Evolutionary conservation across 2,113 vertebrate genomes (phyloP).

Genomic region (Opisthocomus hoazin): DNA sequence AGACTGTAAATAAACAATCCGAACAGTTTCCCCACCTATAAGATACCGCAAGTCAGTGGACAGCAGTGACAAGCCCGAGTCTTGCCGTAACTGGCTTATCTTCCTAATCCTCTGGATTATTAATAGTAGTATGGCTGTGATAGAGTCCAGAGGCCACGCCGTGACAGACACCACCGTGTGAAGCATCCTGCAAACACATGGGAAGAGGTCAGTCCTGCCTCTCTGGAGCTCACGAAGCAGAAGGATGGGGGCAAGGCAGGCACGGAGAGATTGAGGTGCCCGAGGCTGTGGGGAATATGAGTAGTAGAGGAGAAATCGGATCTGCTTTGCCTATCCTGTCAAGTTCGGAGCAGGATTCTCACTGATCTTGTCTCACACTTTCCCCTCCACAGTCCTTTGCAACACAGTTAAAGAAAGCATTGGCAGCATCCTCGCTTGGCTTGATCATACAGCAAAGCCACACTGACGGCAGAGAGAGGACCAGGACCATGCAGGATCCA

Average conservation of each 20-base stretch:
- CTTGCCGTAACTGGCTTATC: conserved; percentile 17
- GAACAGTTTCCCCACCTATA: background rate
- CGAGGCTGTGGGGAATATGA: fast-evolving
- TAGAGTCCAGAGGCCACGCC: conserved; percentile 26
- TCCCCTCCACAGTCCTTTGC: background rate
- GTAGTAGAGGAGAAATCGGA: background rate
- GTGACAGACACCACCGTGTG: background rate
- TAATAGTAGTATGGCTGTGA: conserved; percentile 54
- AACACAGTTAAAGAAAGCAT: fast-evolving
- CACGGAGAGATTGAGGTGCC: background rate
- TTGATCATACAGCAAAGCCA: background rate
- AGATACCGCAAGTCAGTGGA: conserved; percentile 2
- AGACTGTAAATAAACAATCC: conserved; percentile 28
- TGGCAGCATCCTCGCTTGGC: background rate
- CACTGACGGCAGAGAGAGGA: background rate
- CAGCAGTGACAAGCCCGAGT: conserved; percentile 1
- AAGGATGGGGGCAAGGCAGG: background rate
- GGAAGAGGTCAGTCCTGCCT: background rate
- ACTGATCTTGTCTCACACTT: background rate
- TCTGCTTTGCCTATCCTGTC: background rate
- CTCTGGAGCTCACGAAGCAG: background rate
- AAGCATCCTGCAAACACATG: background rate
- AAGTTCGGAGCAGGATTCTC: background rate
- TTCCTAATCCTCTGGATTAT: conserved; percentile 56
- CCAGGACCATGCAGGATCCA: fast-evolving